Evolutionary conservation across 2,888 invertebrate genomes (phyloP), one percentile per base, ranked within the genome.

Genomic region (Heliconius ismenius): DNA sequence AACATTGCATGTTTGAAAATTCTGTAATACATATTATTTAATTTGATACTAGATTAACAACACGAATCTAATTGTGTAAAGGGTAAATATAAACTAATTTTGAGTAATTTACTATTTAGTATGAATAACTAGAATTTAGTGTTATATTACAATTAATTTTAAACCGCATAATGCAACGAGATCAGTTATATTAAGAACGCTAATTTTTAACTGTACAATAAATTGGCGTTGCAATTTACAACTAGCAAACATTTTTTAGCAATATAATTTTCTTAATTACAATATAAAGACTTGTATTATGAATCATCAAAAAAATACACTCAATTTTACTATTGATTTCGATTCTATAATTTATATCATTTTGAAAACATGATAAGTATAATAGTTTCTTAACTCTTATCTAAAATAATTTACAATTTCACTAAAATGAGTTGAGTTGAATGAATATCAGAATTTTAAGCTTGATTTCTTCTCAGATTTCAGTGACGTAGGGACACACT

Each of bases 101-200:
- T 21, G 28, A 69, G 18, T 49, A 49, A 26, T 43, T 69, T 69
- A 28, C 32, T 49, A 49, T 26, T 68, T 68, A 49, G 49, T 43
- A 64, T 63, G 39, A 75, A 43, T 64, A 70, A 70, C 54, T 75
- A 75, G 36, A 26, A 24, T 32, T 54, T 65, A 54, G 21, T 62
- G n/a, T 62, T 68, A 75, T 39, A 60, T 32, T 63, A 63, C 32
- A 72, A 58, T 65, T 65, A 76, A n/a, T 72, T 65, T 76, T 72
- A 72, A 63, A 58, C 58, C 76, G 58, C 72, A 72, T 75, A 32
- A 72, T 73, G 60, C 15, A 74, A 70, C 58, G 79, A 79, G 77
- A 79, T 79, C 79, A 79, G 75, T 77, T 39, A 76, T 73, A 73
- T 68, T 76, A 79, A 74, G 74, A 68, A 73, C 60, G 63, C 68